Evolutionary conservation across 2,888 invertebrate genomes (phyloP).

Genomic region (Pseudolycoriella hygida): DNA sequence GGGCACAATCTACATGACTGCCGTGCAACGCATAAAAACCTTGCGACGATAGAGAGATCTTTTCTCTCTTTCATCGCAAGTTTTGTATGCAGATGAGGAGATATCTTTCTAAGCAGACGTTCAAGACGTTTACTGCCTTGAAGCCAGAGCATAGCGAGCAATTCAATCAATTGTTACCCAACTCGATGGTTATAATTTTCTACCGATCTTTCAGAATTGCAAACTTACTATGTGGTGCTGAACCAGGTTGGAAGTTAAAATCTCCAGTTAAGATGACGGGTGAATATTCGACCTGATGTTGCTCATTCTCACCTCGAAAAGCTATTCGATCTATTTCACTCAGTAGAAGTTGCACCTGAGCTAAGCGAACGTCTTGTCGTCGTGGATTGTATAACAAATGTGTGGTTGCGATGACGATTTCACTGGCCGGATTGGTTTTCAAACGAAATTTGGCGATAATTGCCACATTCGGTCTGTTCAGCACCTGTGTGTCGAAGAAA

Average conservation of each 20-base stretch:
- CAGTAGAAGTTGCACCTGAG: conserved; percentile 68
- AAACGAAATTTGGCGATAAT: conserved; percentile 56
- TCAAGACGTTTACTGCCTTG: too few relatives aligned
- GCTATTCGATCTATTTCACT: conserved; percentile 71
- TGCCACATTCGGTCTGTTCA: conserved; percentile 80
- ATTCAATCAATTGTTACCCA: too few relatives aligned
- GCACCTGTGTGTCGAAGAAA: conserved; percentile 22
- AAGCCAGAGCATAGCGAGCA: too few relatives aligned
- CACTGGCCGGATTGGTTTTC: conserved; percentile 29
- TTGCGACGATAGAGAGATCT: too few relatives aligned
- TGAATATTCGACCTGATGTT: conserved; percentile 24
- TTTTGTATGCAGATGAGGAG: too few relatives aligned
- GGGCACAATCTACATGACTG: too few relatives aligned
- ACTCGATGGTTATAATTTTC: too few relatives aligned
- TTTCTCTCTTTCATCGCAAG: too few relatives aligned
- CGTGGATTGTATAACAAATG: conserved; percentile 87
- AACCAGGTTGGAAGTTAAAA: conserved; percentile 67
- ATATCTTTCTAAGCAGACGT: too few relatives aligned
- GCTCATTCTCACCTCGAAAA: conserved; percentile 17
- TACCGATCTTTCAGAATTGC: conserved; percentile 45
- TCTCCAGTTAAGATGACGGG: conserved; percentile 86
- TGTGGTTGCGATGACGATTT: conserved; percentile 74
- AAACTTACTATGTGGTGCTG: conserved; percentile 40
- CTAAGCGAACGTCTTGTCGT: conserved; percentile 75
- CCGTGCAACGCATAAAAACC: too few relatives aligned